phyloP scores from a whole-genome alignment of 2,888 invertebrate species.

The Rugalucina vietnamica region DNA sequence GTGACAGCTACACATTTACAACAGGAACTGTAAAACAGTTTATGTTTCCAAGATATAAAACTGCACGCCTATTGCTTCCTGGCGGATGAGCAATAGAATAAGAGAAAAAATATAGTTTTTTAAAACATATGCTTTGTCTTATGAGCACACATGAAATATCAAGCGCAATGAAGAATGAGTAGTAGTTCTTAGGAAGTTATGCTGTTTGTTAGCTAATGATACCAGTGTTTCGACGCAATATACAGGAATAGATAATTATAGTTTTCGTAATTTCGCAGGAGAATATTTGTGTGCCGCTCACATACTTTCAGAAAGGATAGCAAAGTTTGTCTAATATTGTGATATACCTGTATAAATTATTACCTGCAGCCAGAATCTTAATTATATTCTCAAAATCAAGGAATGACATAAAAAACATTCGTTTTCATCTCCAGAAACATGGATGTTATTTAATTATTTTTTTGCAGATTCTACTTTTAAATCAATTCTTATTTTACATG shows the following conservation, averaged over 20 bases:
- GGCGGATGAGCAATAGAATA: not conserved
- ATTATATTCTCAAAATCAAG: too few relatives aligned
- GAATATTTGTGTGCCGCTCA: not conserved
- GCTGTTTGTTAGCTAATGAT: conserved; percentile 6
- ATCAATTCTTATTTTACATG: too few relatives aligned
- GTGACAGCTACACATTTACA: not conserved
- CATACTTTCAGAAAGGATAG: too few relatives aligned
- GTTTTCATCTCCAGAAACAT: too few relatives aligned
- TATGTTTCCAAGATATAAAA: not conserved
- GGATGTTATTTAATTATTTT: too few relatives aligned
- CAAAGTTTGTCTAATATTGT: too few relatives aligned
- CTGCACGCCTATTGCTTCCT: not conserved
- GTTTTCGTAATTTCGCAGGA: not conserved
- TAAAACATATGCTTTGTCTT: not conserved
- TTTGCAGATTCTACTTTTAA: too few relatives aligned
- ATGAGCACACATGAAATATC: not conserved
- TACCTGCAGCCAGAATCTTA: too few relatives aligned
- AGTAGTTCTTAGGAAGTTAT: not conserved
- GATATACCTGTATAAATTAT: too few relatives aligned
- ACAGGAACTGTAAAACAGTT: not conserved
- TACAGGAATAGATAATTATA: not conserved
- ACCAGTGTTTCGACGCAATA: not conserved
- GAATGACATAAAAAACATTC: too few relatives aligned
- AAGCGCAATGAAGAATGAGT: not conserved
- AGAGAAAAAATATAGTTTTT: not conserved